phyloP scores from a whole-genome alignment of 2,797 vertebrate species.

The Molossus alvarezi region DNA sequence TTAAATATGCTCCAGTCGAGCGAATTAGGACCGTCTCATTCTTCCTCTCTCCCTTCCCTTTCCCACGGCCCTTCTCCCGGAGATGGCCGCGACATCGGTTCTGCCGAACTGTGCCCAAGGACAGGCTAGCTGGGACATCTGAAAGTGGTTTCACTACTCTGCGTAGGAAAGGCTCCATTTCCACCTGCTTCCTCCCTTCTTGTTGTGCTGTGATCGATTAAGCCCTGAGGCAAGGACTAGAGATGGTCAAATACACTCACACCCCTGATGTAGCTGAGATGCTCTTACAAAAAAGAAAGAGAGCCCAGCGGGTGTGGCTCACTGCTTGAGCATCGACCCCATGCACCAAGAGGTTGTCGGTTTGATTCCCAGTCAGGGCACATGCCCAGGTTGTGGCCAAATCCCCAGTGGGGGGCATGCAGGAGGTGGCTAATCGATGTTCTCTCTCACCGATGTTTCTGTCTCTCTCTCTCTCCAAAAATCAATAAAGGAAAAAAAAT shows the following conservation, averaged over 20 bases:
- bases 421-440: too few relatives aligned
- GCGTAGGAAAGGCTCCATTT: not conserved
- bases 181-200: not conserved
- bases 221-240: not conserved
- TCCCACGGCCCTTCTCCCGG: not conserved
- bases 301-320: too few relatives aligned
- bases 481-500: too few relatives aligned
- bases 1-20: not conserved
- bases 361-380: too few relatives aligned
- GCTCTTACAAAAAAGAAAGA: not conserved
- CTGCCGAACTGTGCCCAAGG: not conserved
- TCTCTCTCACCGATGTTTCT: too few relatives aligned
- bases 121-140: not conserved
- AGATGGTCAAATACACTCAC: not conserved
- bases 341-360: too few relatives aligned
- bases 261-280: not conserved
- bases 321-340: too few relatives aligned
- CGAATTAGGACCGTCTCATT: not conserved
- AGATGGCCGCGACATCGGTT: not conserved
- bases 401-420: too few relatives aligned
- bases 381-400: too few relatives aligned
- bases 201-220: not conserved
- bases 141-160: not conserved
- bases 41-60: not conserved
- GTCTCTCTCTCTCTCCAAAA: too few relatives aligned